Conservation (phyloP, 2,113 vertebrate species). For the Mormyrus lacerda region DNA sequence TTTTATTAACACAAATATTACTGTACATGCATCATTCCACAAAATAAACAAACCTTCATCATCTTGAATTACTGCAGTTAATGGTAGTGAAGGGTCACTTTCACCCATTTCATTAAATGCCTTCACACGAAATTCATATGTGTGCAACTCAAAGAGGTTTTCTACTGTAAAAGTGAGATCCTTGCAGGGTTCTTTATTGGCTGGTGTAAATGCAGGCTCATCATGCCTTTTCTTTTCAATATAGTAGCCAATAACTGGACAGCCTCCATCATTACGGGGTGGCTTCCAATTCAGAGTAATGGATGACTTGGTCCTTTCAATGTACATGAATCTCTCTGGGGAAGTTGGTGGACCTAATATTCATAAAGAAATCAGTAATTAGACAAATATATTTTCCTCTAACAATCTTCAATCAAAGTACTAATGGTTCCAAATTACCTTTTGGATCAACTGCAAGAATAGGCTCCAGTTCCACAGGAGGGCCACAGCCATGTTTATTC, state of each 20-base stretch:
- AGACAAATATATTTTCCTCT: not conserved
- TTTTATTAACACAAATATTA: not conserved
- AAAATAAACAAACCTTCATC: slow-evolving; percentile 79
- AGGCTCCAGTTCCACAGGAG: slow-evolving; percentile 77
- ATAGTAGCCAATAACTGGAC: slow-evolving; percentile 86
- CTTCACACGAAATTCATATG: slow-evolving; percentile 96
- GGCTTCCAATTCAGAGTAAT: slow-evolving; percentile 86
- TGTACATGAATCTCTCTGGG: slow-evolving; percentile 91
- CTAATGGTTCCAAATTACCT: slow-evolving; percentile 58
- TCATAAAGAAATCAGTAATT: not conserved
- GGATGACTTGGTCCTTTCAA: slow-evolving; percentile 84
- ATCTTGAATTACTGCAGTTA: slow-evolving; percentile 86
- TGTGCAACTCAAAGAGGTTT: slow-evolving; percentile 80
- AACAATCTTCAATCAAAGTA: not conserved
- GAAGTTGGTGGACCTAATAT: slow-evolving; percentile 78
- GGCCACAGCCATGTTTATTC: slow-evolving; percentile 90
- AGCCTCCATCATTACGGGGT: slow-evolving; percentile 88
- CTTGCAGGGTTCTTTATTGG: slow-evolving; percentile 74
- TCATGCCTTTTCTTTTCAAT: slow-evolving; percentile 90
- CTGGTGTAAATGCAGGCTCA: slow-evolving; percentile 77
- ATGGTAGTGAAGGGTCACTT: slow-evolving; percentile 85
- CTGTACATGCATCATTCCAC: not conserved
- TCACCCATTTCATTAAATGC: slow-evolving; percentile 83
- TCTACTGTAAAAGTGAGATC: slow-evolving; percentile 75
- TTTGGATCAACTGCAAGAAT: slow-evolving; percentile 86